Conservation (phyloP, 2,113 vertebrate species). For the Aptenodytes patagonicus region DNA sequence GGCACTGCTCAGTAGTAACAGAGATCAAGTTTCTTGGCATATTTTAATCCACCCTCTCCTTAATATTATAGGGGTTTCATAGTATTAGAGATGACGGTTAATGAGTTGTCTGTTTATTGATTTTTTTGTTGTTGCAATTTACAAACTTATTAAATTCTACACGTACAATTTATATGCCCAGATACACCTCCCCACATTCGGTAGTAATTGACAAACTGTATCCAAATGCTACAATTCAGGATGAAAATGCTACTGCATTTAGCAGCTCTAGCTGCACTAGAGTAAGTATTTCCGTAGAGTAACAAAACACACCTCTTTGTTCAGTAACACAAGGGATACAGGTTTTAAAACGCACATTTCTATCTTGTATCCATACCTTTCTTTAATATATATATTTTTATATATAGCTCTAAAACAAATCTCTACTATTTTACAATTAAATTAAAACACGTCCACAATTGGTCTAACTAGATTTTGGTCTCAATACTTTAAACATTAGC, state of each 20-base stretch:
- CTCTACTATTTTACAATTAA: conserved; percentile 75
- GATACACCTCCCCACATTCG: not conserved
- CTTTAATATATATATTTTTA: conserved; percentile 64
- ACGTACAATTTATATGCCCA: not conserved
- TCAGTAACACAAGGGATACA: conserved; percentile 18
- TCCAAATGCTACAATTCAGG: conserved; percentile 43
- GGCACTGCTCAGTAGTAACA: conserved; percentile 62
- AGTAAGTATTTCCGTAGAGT: not conserved
- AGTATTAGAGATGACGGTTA: not conserved
- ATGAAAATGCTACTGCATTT: conserved; percentile 26
- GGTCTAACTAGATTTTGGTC: conserved; percentile 75
- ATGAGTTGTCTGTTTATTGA: not conserved
- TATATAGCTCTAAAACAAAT: conserved; percentile 68
- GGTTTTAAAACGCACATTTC: conserved; percentile 40
- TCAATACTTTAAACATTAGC: conserved; percentile 70
- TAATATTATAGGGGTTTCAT: conserved; percentile 26
- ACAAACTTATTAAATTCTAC: not conserved
- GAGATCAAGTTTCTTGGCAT: conserved; percentile 34
- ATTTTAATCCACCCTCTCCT: conserved; percentile 24
- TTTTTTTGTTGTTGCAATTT: not conserved
- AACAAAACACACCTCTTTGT: conserved; percentile 5
- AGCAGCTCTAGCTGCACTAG: conserved; percentile 29
- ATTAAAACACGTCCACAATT: conserved; percentile 71
- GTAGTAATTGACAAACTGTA: conserved; percentile 27
- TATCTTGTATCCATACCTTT: conserved; percentile 53